Conservation (phyloP, 1,140 invertebrate genomes). For the Hycleus phaleratus region DNA sequence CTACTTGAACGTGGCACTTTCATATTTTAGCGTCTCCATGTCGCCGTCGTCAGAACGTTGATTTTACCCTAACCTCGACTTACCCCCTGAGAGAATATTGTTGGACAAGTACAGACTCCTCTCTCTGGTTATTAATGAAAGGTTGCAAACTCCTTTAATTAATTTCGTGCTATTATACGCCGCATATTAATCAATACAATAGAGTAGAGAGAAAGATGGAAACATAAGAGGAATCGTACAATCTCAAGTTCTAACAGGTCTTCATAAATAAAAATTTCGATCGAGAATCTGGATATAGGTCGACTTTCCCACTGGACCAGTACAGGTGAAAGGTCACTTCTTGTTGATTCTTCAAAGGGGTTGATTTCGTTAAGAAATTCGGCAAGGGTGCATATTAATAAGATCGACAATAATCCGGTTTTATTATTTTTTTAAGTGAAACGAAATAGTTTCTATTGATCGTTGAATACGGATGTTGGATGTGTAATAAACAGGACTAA, state of each 20-base stretch:
- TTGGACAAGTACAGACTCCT: conserved; percentile 34
- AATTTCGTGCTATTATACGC: conserved; percentile 41
- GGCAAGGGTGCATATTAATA: conserved; percentile 11
- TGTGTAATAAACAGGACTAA: no score
- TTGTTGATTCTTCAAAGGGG: conserved; percentile 2
- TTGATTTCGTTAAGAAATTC: neutral
- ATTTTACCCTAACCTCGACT: no score
- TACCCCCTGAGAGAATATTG: conserved; percentile 3
- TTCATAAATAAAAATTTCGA: conserved; percentile 3
- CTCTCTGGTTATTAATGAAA: conserved; percentile 40
- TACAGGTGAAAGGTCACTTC: conserved; percentile 12
- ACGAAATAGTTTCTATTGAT: no score
- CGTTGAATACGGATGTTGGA: no score
- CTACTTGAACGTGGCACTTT: no score
- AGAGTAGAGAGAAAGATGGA: neutral
- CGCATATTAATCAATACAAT: conserved; percentile 41
- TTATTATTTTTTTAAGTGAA: no score
- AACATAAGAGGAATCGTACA: neutral
- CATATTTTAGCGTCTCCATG: no score
- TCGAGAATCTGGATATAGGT: no score
- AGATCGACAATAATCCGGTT: neutral
- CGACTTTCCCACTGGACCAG: conserved; percentile 11
- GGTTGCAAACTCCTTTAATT: conserved; percentile 42
- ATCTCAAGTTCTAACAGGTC: conserved; percentile 15
- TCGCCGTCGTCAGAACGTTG: no score